Base-by-base conservation (phyloP, 1,140 invertebrate species). In the Zaprionus lachaisei region DNA sequence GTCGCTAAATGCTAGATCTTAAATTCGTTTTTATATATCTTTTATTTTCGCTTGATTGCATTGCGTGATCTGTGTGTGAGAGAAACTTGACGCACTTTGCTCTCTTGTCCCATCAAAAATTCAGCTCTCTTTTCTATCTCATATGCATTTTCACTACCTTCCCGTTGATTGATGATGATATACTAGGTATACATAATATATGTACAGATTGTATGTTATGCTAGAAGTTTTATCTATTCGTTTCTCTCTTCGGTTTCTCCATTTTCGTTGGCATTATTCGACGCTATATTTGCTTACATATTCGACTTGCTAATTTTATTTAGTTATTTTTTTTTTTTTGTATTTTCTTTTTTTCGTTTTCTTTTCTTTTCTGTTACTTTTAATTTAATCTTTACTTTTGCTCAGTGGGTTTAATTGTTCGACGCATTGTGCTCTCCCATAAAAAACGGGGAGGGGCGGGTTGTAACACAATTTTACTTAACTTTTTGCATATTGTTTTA, bases 1-100 rank as follows among this genome's bases (percentile, higher is more conserved):
- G 72, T 90, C 60, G 85, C 81, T 85, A 90, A 89, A 89, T 80
- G 82, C 85, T 89, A 91, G 57, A 85, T 72, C 85, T 90, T 89
- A 89, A 89, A 89, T 89, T 89, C 85, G 85, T 89, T 81, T 81
- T 79, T 47, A 47, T 47, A 69, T 77, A 65, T 73, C 79, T 74
- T 72, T 67, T 73, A 63, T 67, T 74, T 71, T 69, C 38, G 31
- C 47, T 72, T 64, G 70, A 72, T 77, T 76, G 68, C 73, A 76
- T 72, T 66, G 31, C 4, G 31, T 62, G 56, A 72, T 77, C 74
- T 77, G 66, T 77, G 63, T 77, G 72, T 77, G 69, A 72, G 69
- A 72, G 63, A 77, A 72, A 77, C 74, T 67, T 67, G 57, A 14
- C 66, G 74, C 57, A 63, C 24, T 14, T 37, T 47, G 51, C 44